A percentile compares a stretch with the other conserved stretches of the same genome.
phyloP scores from a whole-genome alignment of 2,797 vertebrate species.

The Lemur catta region DNA sequence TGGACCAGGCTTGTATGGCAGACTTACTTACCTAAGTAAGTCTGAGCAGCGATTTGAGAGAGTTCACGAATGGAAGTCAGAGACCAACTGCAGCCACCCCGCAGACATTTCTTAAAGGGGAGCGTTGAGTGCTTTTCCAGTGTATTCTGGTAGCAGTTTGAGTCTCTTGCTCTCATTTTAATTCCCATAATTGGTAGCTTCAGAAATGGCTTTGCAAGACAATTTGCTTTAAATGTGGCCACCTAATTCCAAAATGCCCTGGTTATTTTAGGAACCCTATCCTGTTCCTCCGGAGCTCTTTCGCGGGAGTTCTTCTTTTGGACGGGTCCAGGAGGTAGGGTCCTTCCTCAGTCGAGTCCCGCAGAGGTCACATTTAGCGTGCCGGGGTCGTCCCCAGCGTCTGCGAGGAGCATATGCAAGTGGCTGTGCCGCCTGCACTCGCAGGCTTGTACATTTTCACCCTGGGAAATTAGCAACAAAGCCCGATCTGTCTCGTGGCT shows the following conservation, averaged over 20 bases:
- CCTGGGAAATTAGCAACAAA: constrained; percentile 88
- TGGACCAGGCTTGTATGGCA: not conserved
- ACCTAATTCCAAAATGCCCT: constrained; percentile 42
- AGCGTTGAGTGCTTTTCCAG: not conserved
- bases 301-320: constrained; percentile 37
- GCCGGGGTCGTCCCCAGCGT: constrained; percentile 78
- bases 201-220: constrained; percentile 43
- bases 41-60: constrained; percentile 20
- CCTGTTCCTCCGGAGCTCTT: not conserved
- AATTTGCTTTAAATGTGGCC: constrained; percentile 37
- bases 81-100: not conserved
- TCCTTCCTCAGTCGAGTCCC: constrained; percentile 19
- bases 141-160: constrained; percentile 5
- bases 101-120: not conserved
- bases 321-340: constrained; percentile 40
- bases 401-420: constrained; percentile 80
- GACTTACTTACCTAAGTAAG: not conserved
- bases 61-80: constrained; percentile 46
- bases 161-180: constrained; percentile 52
- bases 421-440: constrained; percentile 81
- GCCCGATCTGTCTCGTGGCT: constrained; percentile 85
- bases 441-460: constrained; percentile 85
- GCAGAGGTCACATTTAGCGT: constrained; percentile 57
- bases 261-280: constrained; percentile 56
- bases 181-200: constrained; percentile 56